phyloP scores from a whole-genome alignment of 1,140 invertebrate species.

The Plodia interpunctella region DNA sequence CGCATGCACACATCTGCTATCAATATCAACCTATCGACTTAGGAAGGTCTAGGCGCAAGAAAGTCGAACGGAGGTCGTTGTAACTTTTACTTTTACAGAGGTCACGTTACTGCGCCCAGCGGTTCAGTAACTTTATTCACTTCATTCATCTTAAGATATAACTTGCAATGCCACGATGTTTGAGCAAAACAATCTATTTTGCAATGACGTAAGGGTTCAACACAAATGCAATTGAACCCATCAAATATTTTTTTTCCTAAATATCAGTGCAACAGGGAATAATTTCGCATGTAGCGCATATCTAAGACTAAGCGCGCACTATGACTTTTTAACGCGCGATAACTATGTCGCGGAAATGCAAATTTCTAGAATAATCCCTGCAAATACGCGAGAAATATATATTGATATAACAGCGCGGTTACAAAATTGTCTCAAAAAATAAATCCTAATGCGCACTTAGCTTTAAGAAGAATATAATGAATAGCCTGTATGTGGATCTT shows the following conservation, averaged over 20 bases:
- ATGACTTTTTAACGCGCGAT: no score
- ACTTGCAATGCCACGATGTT: no score
- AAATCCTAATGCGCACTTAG: no score
- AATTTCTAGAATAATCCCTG: no score
- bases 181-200: background rate
- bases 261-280: background rate
- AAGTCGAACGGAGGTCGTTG: background rate
- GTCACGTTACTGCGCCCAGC: background rate
- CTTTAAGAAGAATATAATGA: background rate
- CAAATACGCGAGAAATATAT: no score
- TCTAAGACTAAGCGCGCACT: no score
- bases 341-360: no score
- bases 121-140: background rate
- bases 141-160: background rate
- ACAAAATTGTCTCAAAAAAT: no score
- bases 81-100: background rate
- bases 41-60: background rate
- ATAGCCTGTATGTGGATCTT: no score
- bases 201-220: background rate
- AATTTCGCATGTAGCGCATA: background rate
- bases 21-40: constrained; percentile 8
- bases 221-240: constrained; percentile 1
- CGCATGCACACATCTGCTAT: constrained; percentile 16
- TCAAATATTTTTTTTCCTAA: background rate
- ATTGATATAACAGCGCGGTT: no score